Evolutionary conservation across 2,113 vertebrate genomes (phyloP), one percentile per base, ranked within the genome.

Genomic region (Serinus canaria): DNA sequence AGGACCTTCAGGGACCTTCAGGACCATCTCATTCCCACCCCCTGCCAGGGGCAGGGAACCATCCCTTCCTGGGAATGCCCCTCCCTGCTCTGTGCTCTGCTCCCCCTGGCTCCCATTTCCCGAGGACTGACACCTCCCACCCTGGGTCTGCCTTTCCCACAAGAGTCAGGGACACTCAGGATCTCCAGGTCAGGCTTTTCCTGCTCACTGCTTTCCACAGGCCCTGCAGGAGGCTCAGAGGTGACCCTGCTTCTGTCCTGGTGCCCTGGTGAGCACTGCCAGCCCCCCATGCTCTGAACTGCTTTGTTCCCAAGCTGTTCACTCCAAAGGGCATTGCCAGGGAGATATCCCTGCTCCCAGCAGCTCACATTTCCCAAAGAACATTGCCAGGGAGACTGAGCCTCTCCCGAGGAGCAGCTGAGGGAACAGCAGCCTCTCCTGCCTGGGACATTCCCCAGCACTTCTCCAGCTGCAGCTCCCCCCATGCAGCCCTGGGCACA

Each of bases 221-320:
- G 53, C 39, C 39, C 39, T 41, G 41, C 13, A 41, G 41, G 24
- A 15, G 28, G 8, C 44, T 28, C 2, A 1, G 70, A 20, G 24
- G n/a, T 41, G 66, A 25, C 56, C 7, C 23, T 1, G 2, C 1
- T 2, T 19, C 2, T 11, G 13, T 41, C 12, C 44, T 4, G 1
- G 33, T 10, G n/a, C 24, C 30, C 37, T 3, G 47, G 10, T 22
- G 41, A 39, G 72, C 1, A 0, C 2, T 43, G 35, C 30, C 13
- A 0, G 2, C 30, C 41, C 19, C 63, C 53, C 44, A 2, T 7
- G 67, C 94, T 60, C 75, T 31, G 7, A 39, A 16, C 43, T 13
- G 15, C 63, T 86, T 67, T 64, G 10, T 67, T 78, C 69, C 52
- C 23, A 0, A 46, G 55, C 30, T 70, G 67, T 30, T 66, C 46